Base-by-base conservation (phyloP, 2,797 vertebrate genomes). In the Staurois parvus region DNA sequence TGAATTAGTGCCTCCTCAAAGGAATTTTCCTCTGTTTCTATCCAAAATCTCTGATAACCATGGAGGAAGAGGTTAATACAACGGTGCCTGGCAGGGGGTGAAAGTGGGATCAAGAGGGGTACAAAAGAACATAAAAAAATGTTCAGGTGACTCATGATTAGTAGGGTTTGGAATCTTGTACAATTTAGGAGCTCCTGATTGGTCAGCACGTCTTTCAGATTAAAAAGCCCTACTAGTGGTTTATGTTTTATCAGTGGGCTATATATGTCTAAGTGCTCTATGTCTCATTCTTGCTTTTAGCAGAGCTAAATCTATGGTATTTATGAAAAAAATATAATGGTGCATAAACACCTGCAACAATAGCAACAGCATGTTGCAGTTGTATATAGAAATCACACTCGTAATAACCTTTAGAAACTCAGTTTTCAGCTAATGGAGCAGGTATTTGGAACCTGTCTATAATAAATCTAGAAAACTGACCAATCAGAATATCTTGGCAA, bases 41-140 rank as follows among this genome's bases (percentile, higher is more conserved):
- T 99, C 98, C 98, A 99, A 96, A 97, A 98, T 96, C 95, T 98
- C 95, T 97, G 98, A 98, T 99, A 99, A 95, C 97, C 98, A 96
- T 96, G 96, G 95, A 99, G 96, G 96, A 99, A 99, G 96, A 99
- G 98, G 96, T 99, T 99, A 98, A 99, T 98, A 96, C 97, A 98
- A 95, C 98, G 98, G 96, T 99, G 98, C 98, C 98, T 99, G 94
- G 83, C 92, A 90, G 91, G 94, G 93, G 93, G 96, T 94, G 92
- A 97, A 94, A 96, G 95, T 92, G 95, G 95, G 92, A 96, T 97
- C 95, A 97, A 95, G 91, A 92, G 89, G 74, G 94, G 94, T 94
- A 95, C 95, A 96, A 89, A 79, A 89, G 91, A 92, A 95, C 89
- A 91, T 88, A 88, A 94, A 94, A 87, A 90, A 83, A 93, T 95